Evolutionary conservation across 2,113 vertebrate species (phyloP).

Genomic region (Phalacrocorax carbo): DNA sequence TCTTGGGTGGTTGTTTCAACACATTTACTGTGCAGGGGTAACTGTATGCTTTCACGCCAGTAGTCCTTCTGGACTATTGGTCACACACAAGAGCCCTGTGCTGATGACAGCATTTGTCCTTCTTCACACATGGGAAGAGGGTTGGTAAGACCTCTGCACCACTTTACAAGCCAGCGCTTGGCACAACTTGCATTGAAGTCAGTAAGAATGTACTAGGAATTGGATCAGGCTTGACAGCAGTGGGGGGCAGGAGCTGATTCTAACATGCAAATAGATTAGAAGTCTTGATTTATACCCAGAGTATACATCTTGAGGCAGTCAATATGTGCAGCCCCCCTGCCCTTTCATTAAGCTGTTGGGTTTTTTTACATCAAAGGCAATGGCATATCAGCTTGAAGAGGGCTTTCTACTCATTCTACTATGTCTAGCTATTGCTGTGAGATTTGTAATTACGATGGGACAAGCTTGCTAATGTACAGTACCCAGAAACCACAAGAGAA

Average conservation of each 20-base stretch:
- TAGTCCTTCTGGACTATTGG: background rate
- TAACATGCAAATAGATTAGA: background rate
- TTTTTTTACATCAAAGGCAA: background rate
- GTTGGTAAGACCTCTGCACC: background rate
- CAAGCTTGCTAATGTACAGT: background rate
- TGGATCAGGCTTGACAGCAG: background rate
- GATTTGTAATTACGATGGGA: background rate
- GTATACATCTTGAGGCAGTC: background rate
- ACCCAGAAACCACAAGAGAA: background rate
- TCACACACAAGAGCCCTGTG: background rate
- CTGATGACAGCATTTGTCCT: background rate
- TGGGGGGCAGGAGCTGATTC: background rate
- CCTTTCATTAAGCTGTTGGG: background rate
- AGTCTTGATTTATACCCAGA: background rate
- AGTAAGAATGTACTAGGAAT: background rate
- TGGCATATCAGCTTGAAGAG: background rate
- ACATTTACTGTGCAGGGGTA: background rate
- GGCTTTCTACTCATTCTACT: background rate
- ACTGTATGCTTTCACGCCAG: background rate
- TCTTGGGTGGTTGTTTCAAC: background rate
- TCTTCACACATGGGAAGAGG: background rate
- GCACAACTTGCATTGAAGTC: background rate
- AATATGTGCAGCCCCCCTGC: background rate
- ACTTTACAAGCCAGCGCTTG: background rate
- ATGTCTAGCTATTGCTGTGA: background rate